Conservation (phyloP, 2,888 invertebrate genomes). For the Belgica antarctica region DNA sequence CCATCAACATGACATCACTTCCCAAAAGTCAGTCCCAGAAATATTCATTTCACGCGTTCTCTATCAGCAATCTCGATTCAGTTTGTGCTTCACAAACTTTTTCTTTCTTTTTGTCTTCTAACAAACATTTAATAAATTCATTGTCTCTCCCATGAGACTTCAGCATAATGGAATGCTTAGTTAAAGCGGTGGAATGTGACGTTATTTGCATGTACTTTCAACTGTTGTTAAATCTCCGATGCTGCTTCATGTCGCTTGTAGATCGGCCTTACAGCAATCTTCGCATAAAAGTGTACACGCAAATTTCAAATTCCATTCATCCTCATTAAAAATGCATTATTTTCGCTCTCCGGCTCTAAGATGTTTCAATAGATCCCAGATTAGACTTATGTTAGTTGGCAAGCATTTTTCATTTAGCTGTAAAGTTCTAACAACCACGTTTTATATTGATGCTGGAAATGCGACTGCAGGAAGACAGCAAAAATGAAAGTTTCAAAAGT, state of each 20-base stretch:
- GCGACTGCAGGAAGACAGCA: background rate
- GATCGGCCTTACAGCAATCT: background rate
- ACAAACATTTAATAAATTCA: conserved; percentile 21
- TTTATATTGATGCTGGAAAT: conserved; percentile 31
- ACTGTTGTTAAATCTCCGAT: background rate
- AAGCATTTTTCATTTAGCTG: background rate
- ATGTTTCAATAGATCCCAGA: conserved; percentile 21
- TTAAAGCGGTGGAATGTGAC: background rate
- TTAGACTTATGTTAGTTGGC: conserved; percentile 3
- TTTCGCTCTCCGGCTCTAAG: background rate
- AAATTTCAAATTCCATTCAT: conserved; percentile 36
- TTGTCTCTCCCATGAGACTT: background rate
- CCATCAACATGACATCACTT: too few relatives aligned
- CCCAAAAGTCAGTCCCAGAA: too few relatives aligned
- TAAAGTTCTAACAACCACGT: background rate
- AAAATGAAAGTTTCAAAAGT: conserved; percentile 34
- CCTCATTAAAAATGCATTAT: conserved; percentile 40
- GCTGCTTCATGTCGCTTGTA: background rate
- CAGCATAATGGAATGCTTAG: background rate
- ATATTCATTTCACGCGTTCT: background rate
- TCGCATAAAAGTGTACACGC: conserved; percentile 26
- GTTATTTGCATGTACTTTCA: too few relatives aligned
- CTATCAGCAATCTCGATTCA: background rate
- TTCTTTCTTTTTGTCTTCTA: background rate
- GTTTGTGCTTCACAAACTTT: background rate